A percentile compares a stretch with the other conserved stretches of the same genome.
These are phyloP conservation scores for Lycophotia porphyrea DNA, from an alignment of 2,888 invertebrate species.

Conservation along the genomic window DNA sequence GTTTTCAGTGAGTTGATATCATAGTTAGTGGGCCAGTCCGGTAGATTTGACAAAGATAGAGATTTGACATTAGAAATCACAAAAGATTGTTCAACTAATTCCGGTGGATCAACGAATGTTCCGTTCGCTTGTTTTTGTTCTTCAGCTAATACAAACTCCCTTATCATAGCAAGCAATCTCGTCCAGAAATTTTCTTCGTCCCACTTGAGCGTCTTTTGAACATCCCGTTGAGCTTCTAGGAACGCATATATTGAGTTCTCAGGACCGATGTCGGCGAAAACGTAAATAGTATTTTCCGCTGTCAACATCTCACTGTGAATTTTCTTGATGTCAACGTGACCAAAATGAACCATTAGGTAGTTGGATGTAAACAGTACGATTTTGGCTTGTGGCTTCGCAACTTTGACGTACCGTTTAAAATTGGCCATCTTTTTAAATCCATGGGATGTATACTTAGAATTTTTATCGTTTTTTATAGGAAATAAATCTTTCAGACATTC, in stretches of 20 bases:
- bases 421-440: constrained; percentile 70
- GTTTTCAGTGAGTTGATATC: constrained; percentile 76
- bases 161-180: constrained; percentile 74
- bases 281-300: constrained; percentile 80
- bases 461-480: constrained; percentile 67
- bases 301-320: constrained; percentile 84
- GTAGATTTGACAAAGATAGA: constrained; percentile 72
- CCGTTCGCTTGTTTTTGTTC: constrained; percentile 41
- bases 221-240: constrained; percentile 84
- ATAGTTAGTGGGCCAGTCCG: constrained; percentile 75
- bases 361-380: constrained; percentile 85
- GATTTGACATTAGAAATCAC: constrained; percentile 67
- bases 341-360: constrained; percentile 83
- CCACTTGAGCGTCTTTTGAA: constrained; percentile 80
- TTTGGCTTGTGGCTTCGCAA: constrained; percentile 68
- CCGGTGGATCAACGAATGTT: constrained; percentile 58
- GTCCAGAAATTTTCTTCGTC: constrained; percentile 84
- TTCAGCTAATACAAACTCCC: constrained; percentile 57
- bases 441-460: constrained; percentile 64
- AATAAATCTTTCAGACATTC: constrained; percentile 69
- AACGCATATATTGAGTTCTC: constrained; percentile 87
- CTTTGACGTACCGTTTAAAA: constrained; percentile 70
- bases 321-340: constrained; percentile 85
- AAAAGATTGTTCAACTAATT: constrained; percentile 43
- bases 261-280: constrained; percentile 83